Evolutionary conservation across 2,888 invertebrate species (phyloP), one percentile per base, ranked within the genome.

Genomic region (Dasypolia templi): DNA sequence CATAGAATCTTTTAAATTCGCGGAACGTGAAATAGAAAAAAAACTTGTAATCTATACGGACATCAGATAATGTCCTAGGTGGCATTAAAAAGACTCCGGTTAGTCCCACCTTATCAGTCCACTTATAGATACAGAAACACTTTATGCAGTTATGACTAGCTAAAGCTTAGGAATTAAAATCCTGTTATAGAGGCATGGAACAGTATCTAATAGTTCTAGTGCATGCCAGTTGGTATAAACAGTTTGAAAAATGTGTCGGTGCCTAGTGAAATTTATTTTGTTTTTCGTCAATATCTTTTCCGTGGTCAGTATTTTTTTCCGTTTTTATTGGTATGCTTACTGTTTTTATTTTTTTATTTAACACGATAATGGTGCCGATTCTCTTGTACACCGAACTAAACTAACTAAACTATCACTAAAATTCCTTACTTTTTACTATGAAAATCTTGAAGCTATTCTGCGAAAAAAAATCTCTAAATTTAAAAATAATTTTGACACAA

Each of bases 221-320:
- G 63, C n/a, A 51, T 67, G 6, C 35, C 22, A 65, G 55, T 53
- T 53, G 2, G 29, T 49, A 19, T 59, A 44, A 59, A 26, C 17
- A 59, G 44, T 46, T 49, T 32, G 5, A 22, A 81, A 68, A 51
- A 80, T 80, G 80, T 81, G 81, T 68, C 81, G 76, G 81, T 42
- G 32, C 9, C 4, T 76, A 1, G 58, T 76, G 46, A 80, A 81
- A 32, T 64, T 59, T 29, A 14, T 65, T 62, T 58, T 80, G 17
- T n/a, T 81, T 61, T 0, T 14, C 4, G 7, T 80, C 19, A 80
- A 80, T 62, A 56, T 80, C 58, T 11, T 81, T 46, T 76, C 46
- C 9, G 0, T 71, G 67, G 80, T 80, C 0, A 39, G 80, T 75
- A 75, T 42, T 12, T 53, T 63, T 26, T 6, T 12, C 7, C 3